These are phyloP conservation scores for Taeniopygia guttata DNA, from an alignment of 2,797 vertebrate genomes.

Conservation along the genomic window DNA sequence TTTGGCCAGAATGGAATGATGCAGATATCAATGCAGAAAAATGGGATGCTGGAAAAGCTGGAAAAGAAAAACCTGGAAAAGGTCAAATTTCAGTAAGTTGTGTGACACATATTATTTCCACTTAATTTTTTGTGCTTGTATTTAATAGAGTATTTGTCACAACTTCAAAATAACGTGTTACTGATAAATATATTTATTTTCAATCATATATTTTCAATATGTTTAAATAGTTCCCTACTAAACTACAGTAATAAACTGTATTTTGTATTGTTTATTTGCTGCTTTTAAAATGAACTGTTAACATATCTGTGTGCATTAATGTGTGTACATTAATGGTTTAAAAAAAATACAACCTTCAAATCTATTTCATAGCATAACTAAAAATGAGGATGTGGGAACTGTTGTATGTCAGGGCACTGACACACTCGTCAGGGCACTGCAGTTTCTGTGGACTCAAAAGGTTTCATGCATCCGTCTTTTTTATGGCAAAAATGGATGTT, in stretches of 20 bases:
- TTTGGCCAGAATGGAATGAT: conserved; percentile 96
- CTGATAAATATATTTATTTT: not conserved
- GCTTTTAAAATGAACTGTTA: not conserved
- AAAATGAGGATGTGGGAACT: not conserved
- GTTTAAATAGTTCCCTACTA: not conserved
- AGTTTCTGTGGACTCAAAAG: not conserved
- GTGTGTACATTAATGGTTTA: not conserved
- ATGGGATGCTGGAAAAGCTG: conserved; percentile 83
- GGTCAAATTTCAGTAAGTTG: conserved; percentile 77
- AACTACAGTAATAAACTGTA: not conserved
- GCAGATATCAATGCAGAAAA: conserved; percentile 86
- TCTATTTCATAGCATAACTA: not conserved
- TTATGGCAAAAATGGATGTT: not conserved
- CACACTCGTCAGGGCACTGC: not conserved
- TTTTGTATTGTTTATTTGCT: not conserved
- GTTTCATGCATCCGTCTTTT: not conserved
- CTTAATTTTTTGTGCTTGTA: not conserved
- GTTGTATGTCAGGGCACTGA: not conserved
- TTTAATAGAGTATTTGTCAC: not conserved
- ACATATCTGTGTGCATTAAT: not conserved
- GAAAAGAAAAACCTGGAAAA: conserved; percentile 79
- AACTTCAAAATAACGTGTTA: not conserved
- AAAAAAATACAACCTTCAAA: not conserved
- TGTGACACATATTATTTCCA: not conserved
- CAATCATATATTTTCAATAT: not conserved